These are phyloP conservation scores for Myiotriccus ornatus DNA, from an alignment of 2,797 vertebrate genomes.

Conservation along the genomic window DNA sequence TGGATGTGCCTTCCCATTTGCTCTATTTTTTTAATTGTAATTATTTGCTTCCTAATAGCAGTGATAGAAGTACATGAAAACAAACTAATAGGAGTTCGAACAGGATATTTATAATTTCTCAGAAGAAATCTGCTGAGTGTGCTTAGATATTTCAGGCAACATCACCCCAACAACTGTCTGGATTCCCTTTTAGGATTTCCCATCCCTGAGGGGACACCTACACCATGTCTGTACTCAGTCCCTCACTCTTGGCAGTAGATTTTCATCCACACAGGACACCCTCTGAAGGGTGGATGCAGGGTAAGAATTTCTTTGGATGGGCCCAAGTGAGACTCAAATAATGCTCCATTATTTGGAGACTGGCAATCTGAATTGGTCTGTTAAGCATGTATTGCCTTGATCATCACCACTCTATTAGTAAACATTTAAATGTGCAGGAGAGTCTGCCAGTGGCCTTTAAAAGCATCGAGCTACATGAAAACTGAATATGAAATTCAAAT, in stretches of 20 bases:
- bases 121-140: neutral
- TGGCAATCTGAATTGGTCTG: neutral
- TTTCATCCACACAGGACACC: neutral
- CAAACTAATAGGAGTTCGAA: neutral
- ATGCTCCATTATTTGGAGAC: accelerated
- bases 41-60: neutral
- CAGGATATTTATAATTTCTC: neutral
- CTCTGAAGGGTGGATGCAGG: neutral
- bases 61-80: neutral
- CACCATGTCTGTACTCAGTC: neutral
- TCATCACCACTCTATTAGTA: neutral
- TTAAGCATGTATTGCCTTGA: neutral
- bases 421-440: neutral
- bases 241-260: neutral
- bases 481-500: neutral
- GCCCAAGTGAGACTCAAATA: neutral
- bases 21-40: neutral
- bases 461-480: neutral
- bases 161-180: neutral
- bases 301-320: neutral
- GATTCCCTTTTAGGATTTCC: neutral
- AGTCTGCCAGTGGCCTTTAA: neutral
- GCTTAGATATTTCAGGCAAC: neutral
- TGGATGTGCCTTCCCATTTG: neutral
- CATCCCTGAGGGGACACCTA: neutral